A percentile compares a stretch with the other conserved stretches of the same genome.
Evolutionary conservation across 2,113 vertebrate genomes (phyloP).

Genomic region (Sapajus apella): DNA sequence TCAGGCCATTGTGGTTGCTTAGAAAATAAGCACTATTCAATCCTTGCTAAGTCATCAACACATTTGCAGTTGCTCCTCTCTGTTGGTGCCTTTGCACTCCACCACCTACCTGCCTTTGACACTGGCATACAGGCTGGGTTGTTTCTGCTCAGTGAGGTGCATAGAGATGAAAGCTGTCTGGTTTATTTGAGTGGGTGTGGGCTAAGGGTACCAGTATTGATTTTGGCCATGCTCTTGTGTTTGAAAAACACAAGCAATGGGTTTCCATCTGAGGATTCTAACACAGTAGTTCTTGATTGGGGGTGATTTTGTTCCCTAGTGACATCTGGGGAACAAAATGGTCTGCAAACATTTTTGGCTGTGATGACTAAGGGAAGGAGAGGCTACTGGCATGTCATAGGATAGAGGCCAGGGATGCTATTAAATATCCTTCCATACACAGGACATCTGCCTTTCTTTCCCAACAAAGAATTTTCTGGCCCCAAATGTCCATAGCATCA

Average conservation of each 20-base stretch:
- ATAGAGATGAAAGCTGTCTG: not conserved
- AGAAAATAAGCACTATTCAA: not conserved
- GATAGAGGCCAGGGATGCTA: not conserved
- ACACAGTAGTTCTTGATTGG: not conserved
- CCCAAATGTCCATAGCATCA: not conserved
- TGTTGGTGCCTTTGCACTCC: not conserved
- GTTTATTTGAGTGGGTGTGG: not conserved
- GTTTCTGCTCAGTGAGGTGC: not conserved
- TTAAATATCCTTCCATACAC: not conserved
- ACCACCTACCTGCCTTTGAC: not conserved
- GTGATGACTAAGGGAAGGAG: not conserved
- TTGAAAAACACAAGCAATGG: not conserved
- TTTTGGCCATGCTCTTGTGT: not conserved
- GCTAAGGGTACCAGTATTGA: not conserved
- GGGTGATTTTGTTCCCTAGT: not conserved
- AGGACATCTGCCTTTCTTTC: not conserved
- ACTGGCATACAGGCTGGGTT: not conserved
- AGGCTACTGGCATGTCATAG: no score
- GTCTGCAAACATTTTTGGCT: not conserved
- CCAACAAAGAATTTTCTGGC: not conserved
- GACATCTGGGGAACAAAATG: not conserved
- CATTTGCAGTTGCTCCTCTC: not conserved
- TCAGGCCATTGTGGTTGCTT: not conserved
- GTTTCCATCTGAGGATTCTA: not conserved
- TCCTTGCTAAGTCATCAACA: not conserved